Base-by-base conservation (phyloP, 35 echinoderm and acorn worm species). In the Strongylocentrotus purpuratus region DNA sequence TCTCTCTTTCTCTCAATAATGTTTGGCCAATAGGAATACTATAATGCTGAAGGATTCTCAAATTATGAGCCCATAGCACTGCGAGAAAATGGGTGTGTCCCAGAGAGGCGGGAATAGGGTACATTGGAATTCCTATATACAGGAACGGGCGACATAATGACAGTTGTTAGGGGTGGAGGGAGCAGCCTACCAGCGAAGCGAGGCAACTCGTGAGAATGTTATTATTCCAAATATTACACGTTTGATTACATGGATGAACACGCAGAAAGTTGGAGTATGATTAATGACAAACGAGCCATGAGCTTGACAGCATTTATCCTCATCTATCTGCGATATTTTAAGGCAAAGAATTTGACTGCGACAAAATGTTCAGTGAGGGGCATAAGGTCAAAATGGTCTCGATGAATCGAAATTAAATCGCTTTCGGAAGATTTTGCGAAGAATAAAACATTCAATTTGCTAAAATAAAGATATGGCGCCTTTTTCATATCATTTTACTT, bases 281-380 rank as follows among this genome's bases (percentile, higher is more conserved):
- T 78, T 78, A 78, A 78, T 78, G 65, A 78, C 65, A 78, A 78
- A 78, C 65, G 65, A 78, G 65, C 65, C 65, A 78, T n/a, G 65
- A n/a, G 65, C 2, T 78, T 78, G 65, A 78, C 65, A 78, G 25
- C 65, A 78, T 78, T 78, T 78, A 78, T 78, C 65, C 65, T 78
- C 65, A 78, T 78, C 22, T 78, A 78, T 78, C 65, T 18, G 65
- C 25, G 65, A 78, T 78, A 78, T 78, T 78, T 78, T 78, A 78
- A 78, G 20, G 20, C 4, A n/a, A 78, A 78, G 65, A 78, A 78
- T 78, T 78, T 78, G 65, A 78, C 65, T 78, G 65, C 22, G 65
- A 78, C 65, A 78, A 78, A n/a, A 78, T 78, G 65, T 78, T 78
- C 28, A 28, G 52, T 8, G 65, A 28, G 61, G n/a, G 65, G 65